Evolutionary conservation across 2,888 invertebrate species (phyloP), one percentile per base, ranked within the genome.

Genomic region (Calameuta idolon): DNA sequence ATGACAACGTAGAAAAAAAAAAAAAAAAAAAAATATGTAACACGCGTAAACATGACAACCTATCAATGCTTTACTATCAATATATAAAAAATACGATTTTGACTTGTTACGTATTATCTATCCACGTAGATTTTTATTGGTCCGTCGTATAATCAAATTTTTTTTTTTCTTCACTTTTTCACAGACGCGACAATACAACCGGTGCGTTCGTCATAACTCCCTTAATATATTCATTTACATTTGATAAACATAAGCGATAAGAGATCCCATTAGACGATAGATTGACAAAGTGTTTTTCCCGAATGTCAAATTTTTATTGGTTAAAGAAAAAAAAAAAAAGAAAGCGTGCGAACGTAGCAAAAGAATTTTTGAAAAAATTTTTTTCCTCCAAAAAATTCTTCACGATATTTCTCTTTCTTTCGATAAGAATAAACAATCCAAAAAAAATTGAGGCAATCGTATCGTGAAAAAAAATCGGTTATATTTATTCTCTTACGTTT

Each of bases 31-130:
- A n/a, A n/a, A n/a, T n/a, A 9, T 33, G 71, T 71, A 34, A 71
- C 71, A 23, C 71, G 71, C 9, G 34, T 23, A 34, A 33, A 71
- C 71, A 34, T 31, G 34, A 71, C 55, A 55, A 9, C 55, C 55
- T 55, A 55, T 55, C 55, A 55, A 55, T 55, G 71, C 71, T 9
- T 71, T 31, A 71, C 71, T 71, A 71, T 71, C 71, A 31, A 71
- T 34, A 31, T 71, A 23, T 55, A 55, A 55, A 23, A 23, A 23
- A 55, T 2, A 2, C 55, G 55, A 9, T 9, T 55, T 55, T 55
- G 55, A 5, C 55, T 55, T 55, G 23, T 23, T 55, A 15, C 55
- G 55, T 55, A 55, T 55, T 55, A 55, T 55, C 55, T 9, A 9
- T 55, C 23, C 1, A 23, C 55, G 23, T 55, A 23, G 55, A 55